Conservation (phyloP, 2,888 invertebrate genomes). For the Platerodrilus igneus region DNA sequence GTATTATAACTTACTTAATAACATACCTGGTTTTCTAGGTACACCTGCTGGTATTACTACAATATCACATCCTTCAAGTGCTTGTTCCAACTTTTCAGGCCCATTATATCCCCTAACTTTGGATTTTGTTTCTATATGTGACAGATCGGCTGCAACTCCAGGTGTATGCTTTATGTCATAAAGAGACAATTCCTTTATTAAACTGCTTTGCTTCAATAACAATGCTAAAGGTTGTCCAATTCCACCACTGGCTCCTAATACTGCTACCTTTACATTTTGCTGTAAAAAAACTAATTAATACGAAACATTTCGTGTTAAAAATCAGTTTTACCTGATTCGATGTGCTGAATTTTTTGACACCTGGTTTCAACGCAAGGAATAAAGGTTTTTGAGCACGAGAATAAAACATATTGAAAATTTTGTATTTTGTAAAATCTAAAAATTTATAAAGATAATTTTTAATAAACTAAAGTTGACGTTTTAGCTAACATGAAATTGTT, state of each 20-base stretch:
- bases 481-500: no score
- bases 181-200: slow-evolving; percentile 77
- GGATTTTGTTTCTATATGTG: slow-evolving; percentile 88
- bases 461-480: no score
- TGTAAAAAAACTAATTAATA: no score
- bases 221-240: slow-evolving; percentile 96
- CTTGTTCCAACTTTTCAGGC: slow-evolving; percentile 68
- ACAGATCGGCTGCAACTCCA: slow-evolving; percentile 95
- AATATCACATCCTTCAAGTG: slow-evolving; percentile 62
- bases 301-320: no score
- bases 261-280: slow-evolving; percentile 88
- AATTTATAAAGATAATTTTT: no score
- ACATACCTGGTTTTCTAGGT: slow-evolving; percentile 84
- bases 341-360: no score
- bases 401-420: no score
- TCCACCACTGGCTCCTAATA: slow-evolving; percentile 95
- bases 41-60: slow-evolving; percentile 98
- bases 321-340: no score
- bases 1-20: no score
- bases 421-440: no score
- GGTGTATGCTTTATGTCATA: slow-evolving; percentile 95
- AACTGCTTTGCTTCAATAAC: slow-evolving; percentile 83
- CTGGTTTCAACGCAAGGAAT: no score
- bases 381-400: no score
- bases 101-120: slow-evolving; percentile 73